These are phyloP conservation scores for Periparus ater DNA, from an alignment of 2,797 vertebrate genomes.

Conservation along the genomic window DNA sequence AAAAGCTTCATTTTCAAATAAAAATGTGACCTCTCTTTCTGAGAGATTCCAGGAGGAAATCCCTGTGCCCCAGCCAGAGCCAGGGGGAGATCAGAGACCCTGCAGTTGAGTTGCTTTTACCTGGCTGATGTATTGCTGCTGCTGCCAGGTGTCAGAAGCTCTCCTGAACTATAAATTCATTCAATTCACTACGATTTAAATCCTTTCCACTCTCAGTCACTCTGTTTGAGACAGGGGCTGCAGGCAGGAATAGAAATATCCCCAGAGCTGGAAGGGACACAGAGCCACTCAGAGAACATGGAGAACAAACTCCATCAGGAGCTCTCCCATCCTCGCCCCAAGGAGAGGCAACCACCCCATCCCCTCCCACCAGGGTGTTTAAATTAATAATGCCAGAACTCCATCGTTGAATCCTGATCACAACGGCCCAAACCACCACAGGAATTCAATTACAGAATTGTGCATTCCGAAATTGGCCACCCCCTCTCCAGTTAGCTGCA, in stretches of 20 bases:
- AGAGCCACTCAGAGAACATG: accelerated
- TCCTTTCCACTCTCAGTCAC: background rate
- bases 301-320: background rate
- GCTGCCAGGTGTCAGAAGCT: accelerated
- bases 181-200: background rate
- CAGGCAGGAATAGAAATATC: background rate
- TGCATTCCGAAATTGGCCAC: background rate
- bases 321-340: background rate
- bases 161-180: background rate
- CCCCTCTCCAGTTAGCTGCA: background rate
- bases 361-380: background rate
- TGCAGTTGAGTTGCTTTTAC: accelerated
- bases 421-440: background rate
- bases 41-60: background rate
- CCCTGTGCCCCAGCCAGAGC: background rate
- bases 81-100: background rate
- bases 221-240: background rate
- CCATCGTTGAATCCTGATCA: background rate
- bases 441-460: background rate
- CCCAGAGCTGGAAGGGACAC: background rate
- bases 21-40: background rate
- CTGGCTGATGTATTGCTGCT: background rate
- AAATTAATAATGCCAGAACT: background rate
- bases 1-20: background rate
- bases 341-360: background rate